Percentiles rank a stretch among this genome's conserved stretches.
Conservation (phyloP, 2,888 invertebrate species). For the Syrphus vitripennis region DNA sequence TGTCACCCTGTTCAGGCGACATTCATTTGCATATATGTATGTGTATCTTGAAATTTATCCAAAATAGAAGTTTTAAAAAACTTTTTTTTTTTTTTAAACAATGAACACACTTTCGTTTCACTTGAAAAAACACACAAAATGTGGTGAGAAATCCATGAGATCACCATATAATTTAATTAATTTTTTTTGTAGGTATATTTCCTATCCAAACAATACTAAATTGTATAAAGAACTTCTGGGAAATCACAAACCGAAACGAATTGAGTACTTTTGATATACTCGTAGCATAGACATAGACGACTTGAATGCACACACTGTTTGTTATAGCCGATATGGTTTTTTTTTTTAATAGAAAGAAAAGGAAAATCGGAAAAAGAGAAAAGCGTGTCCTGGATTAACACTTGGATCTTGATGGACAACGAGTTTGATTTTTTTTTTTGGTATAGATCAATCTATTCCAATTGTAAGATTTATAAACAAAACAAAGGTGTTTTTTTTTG, state of each 20-base stretch:
- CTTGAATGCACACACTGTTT: not conserved
- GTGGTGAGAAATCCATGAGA: slow-evolving; percentile 51
- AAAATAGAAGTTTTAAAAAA: not conserved
- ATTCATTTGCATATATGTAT: slow-evolving; percentile 19
- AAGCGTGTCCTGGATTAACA: slow-evolving; percentile 49
- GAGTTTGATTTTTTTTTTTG: too few species aligned
- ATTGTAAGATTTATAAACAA: not conserved
- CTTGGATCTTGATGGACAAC: slow-evolving; percentile 15
- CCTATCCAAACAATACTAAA: not conserved
- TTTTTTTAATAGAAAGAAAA: not conserved
- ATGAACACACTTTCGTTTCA: slow-evolving; percentile 37
- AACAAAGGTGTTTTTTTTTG: slow-evolving; percentile 1
- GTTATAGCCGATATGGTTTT: not conserved
- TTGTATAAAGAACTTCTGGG: slow-evolving; percentile 22
- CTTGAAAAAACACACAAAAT: slow-evolving; percentile 42
- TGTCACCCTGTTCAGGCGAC: slow-evolving; percentile 56
- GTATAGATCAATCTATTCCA: not conserved
- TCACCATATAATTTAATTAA: slow-evolving; percentile 34
- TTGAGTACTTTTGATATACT: slow-evolving; percentile 14
- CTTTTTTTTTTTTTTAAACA: not conserved
- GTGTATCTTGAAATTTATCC: not conserved
- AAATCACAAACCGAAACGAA: slow-evolving; percentile 52
- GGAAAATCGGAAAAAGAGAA: slow-evolving; percentile 21
- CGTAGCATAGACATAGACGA: not conserved
- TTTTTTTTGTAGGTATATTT: not conserved